Base-by-base conservation (phyloP, 1,140 invertebrate genomes). In the Dufourea novaeangliae region DNA sequence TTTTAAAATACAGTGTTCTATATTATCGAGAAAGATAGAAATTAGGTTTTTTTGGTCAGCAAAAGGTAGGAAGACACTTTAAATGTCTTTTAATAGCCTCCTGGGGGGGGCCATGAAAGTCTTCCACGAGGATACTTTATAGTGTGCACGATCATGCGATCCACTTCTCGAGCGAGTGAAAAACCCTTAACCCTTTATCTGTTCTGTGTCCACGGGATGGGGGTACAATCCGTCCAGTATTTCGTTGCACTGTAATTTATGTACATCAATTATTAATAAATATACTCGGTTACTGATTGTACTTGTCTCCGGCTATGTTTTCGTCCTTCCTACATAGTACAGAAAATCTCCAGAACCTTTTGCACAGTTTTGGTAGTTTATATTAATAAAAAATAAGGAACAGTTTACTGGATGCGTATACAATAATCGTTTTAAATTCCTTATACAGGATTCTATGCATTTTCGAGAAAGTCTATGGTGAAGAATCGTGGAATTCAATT, bases 241-340 rank as follows among this genome's bases (percentile, higher is more conserved):
- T 87, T 88, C 79, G 86, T 82, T 87, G 79, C 84, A 85, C 79
- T 89, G 86, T 89, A 89, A 88, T 89, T 88, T 83, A 88, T 89
- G 87, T 88, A 89, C 86, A 89, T 88, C 84, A 84, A 66, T 81
- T 85, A 86, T 86, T 87, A 83, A 89, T 87, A 88, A 89, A 88
- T 82, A 81, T 81, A 84, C 68, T 69, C 72, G 69, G 52, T 84
- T 86, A 79, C 56, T 79, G 67, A 78, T 80, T 79, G 70, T 83
- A 71, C 37, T 67, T 29, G 59, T 73, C 44, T 67, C 46, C 41
- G 63, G 14, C 17, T 41, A 52, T 79, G 64, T 79, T 67, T 0
- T 61, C 8, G 61, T 71, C 61, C 50, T 27, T 27, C 17, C 59
- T n/a, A n/a, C n/a, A 50, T 6, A 46, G 20, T 6, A 46, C 8